Percentiles rank a stretch among this genome's conserved stretches.
phyloP scores from a whole-genome alignment of 2,113 vertebrate genomes.

The Neodon shergylaensis region DNA sequence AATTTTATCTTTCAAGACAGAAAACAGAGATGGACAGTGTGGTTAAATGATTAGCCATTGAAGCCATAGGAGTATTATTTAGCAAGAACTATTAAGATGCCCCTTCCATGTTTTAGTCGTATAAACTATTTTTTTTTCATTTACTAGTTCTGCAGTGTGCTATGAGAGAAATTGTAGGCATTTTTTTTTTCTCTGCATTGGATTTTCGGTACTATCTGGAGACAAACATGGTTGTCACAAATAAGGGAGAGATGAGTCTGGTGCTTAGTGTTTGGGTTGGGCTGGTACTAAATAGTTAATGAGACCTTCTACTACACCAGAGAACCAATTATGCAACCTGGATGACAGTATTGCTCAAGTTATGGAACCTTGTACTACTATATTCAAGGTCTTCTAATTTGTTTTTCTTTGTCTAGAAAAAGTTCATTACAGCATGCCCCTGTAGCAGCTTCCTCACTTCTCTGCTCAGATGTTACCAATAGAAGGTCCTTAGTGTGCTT shows the following conservation, averaged over 20 bases:
- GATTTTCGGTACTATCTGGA: background rate
- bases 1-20: background rate
- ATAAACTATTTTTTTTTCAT: background rate
- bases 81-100: background rate
- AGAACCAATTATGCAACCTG: background rate
- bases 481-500: background rate
- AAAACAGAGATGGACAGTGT: background rate
- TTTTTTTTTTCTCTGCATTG: background rate
- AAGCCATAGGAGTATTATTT: background rate
- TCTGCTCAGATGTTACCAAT: background rate
- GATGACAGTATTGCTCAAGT: background rate
- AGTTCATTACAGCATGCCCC: background rate
- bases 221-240: background rate
- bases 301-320: fast-evolving
- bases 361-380: background rate
- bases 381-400: background rate
- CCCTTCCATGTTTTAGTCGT: background rate
- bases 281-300: background rate
- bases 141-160: background rate
- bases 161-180: background rate
- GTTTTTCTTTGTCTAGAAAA: background rate
- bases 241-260: background rate
- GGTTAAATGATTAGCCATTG: background rate
- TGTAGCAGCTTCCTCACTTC: background rate
- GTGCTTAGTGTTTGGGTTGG: background rate